Evolutionary conservation across 2,797 vertebrate species (phyloP), one percentile per base, ranked within the genome.

Genomic region (Catamblyrhynchus diadema): DNA sequence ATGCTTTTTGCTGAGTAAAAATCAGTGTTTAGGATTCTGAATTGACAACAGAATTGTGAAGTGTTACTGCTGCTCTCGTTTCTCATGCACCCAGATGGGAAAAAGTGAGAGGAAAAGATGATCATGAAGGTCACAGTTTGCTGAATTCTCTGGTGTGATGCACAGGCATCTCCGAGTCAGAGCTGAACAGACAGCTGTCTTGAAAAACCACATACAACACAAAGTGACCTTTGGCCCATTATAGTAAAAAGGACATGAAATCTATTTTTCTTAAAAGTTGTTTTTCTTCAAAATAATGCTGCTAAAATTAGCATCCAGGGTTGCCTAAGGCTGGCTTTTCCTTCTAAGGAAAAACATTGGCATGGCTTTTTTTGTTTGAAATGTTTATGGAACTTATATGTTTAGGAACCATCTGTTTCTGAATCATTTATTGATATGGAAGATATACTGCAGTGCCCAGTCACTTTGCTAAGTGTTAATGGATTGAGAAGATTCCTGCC

Each of bases 391-490:
- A 95, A 93, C 53, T 93, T 91, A 64, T 0, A 65, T n/a, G n/a
- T n/a, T n/a, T n/a, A n/a, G n/a, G n/a, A n/a, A n/a, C 93, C 95
- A 95, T 93, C 92, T 95, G 94, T 88, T 93, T 86, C 86, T 72
- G 77, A 94, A 88, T 75, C 42, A 78, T 67, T 94, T 91, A 94
- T 90, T 90, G 80, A 69, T 92, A 83, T 16, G 64, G 80, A 67
- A 83, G 45, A 50, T 78, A 50, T 8, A 75, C 24, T 71, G 80
- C 84, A 70, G 32, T 85, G 62, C 90, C 62, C 69, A 74, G 80
- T 78, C 80, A 65, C 72, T 87, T 71, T 60, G 51, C 66, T 67
- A 60, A 90, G 70, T 94, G 88, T 51, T 78, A 88, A 86, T 88
- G 48, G 57, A 61, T n/a, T 71, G 50, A 45, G 23, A 93, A 65